Evolutionary conservation across 2,888 invertebrate genomes (phyloP), one percentile per base, ranked within the genome.

Genomic region (Caenorhabditis sp.): DNA sequence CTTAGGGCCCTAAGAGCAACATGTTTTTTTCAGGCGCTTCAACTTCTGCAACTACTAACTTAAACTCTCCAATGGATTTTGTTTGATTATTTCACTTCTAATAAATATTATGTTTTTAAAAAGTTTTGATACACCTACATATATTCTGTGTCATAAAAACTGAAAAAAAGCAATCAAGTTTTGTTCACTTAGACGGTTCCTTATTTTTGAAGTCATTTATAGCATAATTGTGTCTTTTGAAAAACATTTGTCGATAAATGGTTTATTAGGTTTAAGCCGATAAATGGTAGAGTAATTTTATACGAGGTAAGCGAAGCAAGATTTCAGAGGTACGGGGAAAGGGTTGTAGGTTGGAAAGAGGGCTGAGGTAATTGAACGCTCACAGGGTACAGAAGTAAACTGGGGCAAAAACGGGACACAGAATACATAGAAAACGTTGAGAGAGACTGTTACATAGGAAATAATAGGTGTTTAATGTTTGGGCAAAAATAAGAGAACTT

Each of bases 331-430:
- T 74, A 62, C 44, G 26, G 65, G 72, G 56, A 72, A 55, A 62
- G 26, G 61, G 58, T 61, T 60, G 4, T 35, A 32, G 11, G 35
- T 9, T 32, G 32, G 32, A 56, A 32, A 32, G 35, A 32, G 55
- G 35, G 58, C 44, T 67, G 76, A 76, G 76, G 76, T 76, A 76
- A 51, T 74, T 68, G 67, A 76, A 76, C 76, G 76, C 76, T 76
- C 76, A 76, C 76, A 76, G 76, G 76, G 76, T 76, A 76, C 67
- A 60, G 51, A 53, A 67, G 67, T 76, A 76, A 76, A 76, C 76
- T 76, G 76, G 74, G 76, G 76, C 76, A 68, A 55, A 40, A 55
- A 69, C 24, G 5, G 62, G 55, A 74, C 58, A 60, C 56, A 37
- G 70, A 58, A 65, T 67, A 67, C 76, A 61, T 53, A 67, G 32